Conservation (phyloP, 2,888 invertebrate genomes). For the Parthenolecanium corni region DNA sequence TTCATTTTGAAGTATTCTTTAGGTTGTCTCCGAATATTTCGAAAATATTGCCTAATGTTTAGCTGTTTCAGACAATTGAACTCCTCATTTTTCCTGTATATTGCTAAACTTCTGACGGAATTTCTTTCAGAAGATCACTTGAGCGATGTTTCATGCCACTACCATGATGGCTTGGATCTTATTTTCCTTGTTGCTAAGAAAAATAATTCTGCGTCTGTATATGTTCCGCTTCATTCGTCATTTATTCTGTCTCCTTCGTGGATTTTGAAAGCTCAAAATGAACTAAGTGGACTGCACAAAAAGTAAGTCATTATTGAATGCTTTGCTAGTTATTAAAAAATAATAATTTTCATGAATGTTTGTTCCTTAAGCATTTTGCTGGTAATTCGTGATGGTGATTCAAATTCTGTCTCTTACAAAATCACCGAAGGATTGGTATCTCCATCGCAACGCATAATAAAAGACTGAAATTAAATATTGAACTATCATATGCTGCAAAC, state of each 20-base stretch:
- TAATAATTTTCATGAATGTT: background rate
- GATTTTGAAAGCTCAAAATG: conserved; percentile 5
- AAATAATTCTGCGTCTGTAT: background rate
- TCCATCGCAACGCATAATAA: background rate
- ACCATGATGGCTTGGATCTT: conserved; percentile 2
- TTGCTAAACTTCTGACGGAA: too few relatives aligned
- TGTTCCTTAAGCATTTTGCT: conserved; percentile 3
- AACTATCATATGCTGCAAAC: too few relatives aligned
- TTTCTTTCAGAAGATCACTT: background rate
- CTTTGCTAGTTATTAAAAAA: background rate
- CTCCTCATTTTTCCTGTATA: too few relatives aligned
- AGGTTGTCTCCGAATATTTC: too few relatives aligned
- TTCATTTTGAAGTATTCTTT: too few relatives aligned
- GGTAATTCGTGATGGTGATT: conserved; percentile 21
- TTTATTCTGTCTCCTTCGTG: conserved; percentile 7
- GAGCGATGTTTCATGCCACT: background rate
- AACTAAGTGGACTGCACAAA: background rate
- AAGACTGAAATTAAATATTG: too few relatives aligned
- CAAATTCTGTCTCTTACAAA: conserved; percentile 11
- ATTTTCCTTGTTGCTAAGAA: background rate
- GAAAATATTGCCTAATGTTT: too few relatives aligned
- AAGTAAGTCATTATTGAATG: background rate
- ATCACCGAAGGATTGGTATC: conserved; percentile 8
- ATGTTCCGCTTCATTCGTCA: conserved; percentile 1
- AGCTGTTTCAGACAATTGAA: too few relatives aligned